phyloP scores from a whole-genome alignment of 2,888 invertebrate species.

The Megastigmus dorsalis region DNA sequence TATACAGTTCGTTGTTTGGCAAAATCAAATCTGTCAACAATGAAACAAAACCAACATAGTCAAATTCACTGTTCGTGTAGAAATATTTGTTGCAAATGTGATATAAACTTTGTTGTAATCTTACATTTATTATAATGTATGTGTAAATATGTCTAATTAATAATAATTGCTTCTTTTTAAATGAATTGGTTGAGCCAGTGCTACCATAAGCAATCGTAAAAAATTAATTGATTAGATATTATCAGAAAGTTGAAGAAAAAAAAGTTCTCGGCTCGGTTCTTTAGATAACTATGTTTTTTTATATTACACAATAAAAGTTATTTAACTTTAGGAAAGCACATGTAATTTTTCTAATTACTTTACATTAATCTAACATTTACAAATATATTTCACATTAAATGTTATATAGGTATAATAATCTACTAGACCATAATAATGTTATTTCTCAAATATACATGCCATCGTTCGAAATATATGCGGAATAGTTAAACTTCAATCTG shows the following conservation, averaged over 20 bases:
- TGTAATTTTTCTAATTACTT: too few species aligned
- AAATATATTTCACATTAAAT: too few species aligned
- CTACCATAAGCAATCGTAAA: neutral
- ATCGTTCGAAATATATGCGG: too few species aligned
- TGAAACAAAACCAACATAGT: conserved; percentile 9
- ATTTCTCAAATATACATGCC: too few species aligned
- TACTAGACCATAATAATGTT: too few species aligned
- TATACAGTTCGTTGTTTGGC: conserved; percentile 89
- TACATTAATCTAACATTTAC: too few species aligned
- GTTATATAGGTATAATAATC: too few species aligned
- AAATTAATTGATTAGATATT: neutral
- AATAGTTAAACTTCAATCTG: too few species aligned
- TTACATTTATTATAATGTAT: conserved; percentile 28
- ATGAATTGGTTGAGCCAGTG: neutral
- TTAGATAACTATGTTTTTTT: too few species aligned
- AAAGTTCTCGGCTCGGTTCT: too few species aligned
- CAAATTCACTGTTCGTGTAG: neutral
- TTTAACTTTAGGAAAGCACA: too few species aligned
- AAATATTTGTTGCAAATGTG: conserved; percentile 28
- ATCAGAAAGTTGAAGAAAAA: neutral
- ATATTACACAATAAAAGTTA: too few species aligned
- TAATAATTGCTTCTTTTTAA: conserved; percentile 10
- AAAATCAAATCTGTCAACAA: conserved; percentile 68
- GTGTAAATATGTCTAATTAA: conserved; percentile 36
- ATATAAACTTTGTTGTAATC: conserved; percentile 37